Base-by-base conservation (phyloP, 2,113 vertebrate species). In the Regulus satrapa region DNA sequence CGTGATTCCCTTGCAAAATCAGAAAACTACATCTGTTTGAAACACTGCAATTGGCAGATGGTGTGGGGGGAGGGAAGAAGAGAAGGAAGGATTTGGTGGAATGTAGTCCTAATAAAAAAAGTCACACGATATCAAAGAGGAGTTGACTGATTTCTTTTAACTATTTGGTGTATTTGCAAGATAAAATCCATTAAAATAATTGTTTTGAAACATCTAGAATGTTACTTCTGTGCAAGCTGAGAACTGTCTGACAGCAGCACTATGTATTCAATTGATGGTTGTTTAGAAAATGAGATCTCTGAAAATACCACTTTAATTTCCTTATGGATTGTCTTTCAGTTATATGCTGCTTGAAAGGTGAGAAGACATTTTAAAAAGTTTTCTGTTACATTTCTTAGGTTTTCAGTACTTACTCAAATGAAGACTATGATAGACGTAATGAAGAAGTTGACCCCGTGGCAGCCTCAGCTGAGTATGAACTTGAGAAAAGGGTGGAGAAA, bases 401-500 rank as follows among this genome's bases (percentile, higher is more conserved):
- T 77, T 99, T 98, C 97, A 98, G 97, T 91, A 99, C 99, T 45
- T 99, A 98, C 87, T 99, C 99, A 59, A 99, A 99, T 93, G 99
- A 99, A 96, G 99, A 99, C 16, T 99, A 99, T 32, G 99, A 99
- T 95, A 98, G 99, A 55, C 98, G 99, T 46, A 99, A 99, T 36
- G 99, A 99, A 88, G 99, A 99, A 54, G 99, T 99, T 96, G 99
- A 99, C 68, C 99, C 99, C 20, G 99, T 99, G 69, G 98, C 99
- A 66, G 99, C 99, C 14, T 99, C 99, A 54, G 99, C 99, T 14
- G 99, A 99, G 68, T 99, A 99, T 59, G 99, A 99, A 94, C 97
- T 99, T 97, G 99, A 99, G 96, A 99, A 99, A 94, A 98, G 99
- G 61, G 99, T 99, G 96, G 99, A 99, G 97, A 99, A 99, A 98